phyloP scores from a whole-genome alignment of 2,888 invertebrate species.

The Tachina lurida region DNA sequence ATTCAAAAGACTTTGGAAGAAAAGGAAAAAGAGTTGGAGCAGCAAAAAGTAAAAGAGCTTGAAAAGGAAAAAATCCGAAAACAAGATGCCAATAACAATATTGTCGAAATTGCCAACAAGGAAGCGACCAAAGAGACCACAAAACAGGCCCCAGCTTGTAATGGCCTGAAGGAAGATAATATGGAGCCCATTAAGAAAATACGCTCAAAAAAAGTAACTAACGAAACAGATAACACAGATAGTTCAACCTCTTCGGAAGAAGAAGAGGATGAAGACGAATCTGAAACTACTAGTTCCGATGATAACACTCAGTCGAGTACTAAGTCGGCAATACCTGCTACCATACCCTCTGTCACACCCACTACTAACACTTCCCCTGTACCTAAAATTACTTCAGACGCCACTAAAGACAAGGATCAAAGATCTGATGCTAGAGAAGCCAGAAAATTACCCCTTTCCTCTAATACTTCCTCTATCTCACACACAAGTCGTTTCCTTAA shows the following conservation, averaged over 20 bases:
- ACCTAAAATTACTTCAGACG: slow-evolving; percentile 71
- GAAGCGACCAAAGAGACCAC: slow-evolving; percentile 53
- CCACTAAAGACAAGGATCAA: slow-evolving; percentile 78
- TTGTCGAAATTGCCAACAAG: slow-evolving; percentile 56
- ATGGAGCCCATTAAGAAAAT: slow-evolving; percentile 55
- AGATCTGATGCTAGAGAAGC: slow-evolving; percentile 44
- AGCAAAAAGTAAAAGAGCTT: slow-evolving; percentile 30
- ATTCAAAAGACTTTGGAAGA: slow-evolving; percentile 74
- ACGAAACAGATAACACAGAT: slow-evolving; percentile 54
- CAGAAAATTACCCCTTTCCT: slow-evolving; percentile 71
- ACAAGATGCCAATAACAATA: slow-evolving; percentile 60
- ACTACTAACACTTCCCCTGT: slow-evolving; percentile 70
- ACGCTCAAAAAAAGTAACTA: slow-evolving; percentile 61
- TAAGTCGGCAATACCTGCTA: slow-evolving; percentile 65
- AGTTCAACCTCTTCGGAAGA: slow-evolving; percentile 63
- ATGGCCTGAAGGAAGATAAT: slow-evolving; percentile 62
- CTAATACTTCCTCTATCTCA: slow-evolving; percentile 64
- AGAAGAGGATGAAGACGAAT: slow-evolving; percentile 71
- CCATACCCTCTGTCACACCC: slow-evolving; percentile 71
- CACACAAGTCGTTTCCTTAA: slow-evolving; percentile 66
- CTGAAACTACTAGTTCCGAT: slow-evolving; percentile 74
- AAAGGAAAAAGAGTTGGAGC: slow-evolving; percentile 60
- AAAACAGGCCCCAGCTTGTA: slow-evolving; percentile 48
- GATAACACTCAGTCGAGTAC: slow-evolving; percentile 71
- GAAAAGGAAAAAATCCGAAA: slow-evolving; percentile 61